Base-by-base conservation (phyloP, 2,797 vertebrate genomes). In the Threskiornis aethiopicus region DNA sequence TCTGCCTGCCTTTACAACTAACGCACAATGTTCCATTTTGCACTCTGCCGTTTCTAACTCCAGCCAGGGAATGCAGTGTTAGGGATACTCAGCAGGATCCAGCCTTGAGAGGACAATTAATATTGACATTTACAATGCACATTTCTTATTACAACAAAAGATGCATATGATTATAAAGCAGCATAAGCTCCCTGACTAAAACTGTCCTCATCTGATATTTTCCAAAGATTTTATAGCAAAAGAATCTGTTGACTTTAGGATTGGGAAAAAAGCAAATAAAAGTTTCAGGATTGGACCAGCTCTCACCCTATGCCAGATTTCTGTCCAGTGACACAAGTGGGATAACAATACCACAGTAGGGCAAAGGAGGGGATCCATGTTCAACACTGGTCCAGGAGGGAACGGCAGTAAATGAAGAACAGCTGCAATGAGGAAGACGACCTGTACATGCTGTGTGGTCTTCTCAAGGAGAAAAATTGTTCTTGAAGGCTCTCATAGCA, bases 401-500 rank as follows among this genome's bases (percentile, higher is more conserved):
- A 61, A 64, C 47, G 59, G 54, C 55, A 85, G 51, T 55, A 91
- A 73, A 64, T 16, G 14, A 84, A 78, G n/a, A 93, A 67, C 31
- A 85, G 49, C 21, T 85, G 84, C 65, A 73, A 31, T 22, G 7
- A 91, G 55, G 62, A 76, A 73, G 19, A 90, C 92, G 90, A 94
- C 33, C n/a, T 87, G 93, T 78, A 94, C 89, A 90, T 39, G 59
- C 52, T 94, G 70, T 70, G 85, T 83, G 91, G 33, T 25, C 71
- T 73, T 91, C 58, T 81, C 83, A 94, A 96, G 76, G 41, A 61
- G 88, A 95, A 92, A 72, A 64, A 79, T 64, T 79, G 77, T 70
- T 95, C 84, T 79, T 75, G 51, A 54, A 78, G 77, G 44, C 22
- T 35, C 9, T 89, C 70, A 24, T 9, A 41, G 75, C 76, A 76